These are phyloP conservation scores for Archocentrus centrarchus DNA, from an alignment of 2,113 vertebrate genomes.

Conservation along the genomic window DNA sequence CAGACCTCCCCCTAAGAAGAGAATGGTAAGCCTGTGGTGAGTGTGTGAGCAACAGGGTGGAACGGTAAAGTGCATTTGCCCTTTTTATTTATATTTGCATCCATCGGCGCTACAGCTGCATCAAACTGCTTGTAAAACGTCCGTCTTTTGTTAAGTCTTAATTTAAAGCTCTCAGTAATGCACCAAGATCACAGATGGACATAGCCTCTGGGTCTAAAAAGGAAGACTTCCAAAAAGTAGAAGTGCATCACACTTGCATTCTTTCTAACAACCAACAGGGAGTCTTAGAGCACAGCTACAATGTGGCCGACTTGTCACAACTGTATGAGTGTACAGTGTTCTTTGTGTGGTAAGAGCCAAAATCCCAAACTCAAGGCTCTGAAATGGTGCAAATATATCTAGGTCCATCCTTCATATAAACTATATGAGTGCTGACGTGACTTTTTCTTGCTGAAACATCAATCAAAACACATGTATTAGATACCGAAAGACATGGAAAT, in stretches of 20 bases:
- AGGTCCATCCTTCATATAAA: background rate
- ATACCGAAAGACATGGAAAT: too few relatives aligned
- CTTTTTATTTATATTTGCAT: too few relatives aligned
- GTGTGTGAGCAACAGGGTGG: background rate
- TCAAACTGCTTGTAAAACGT: background rate
- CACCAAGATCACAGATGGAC: background rate
- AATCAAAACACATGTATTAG: background rate
- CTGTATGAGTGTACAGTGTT: background rate
- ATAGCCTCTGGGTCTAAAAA: too few relatives aligned
- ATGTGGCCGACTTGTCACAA: background rate
- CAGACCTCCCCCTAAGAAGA: slow-evolving; percentile 83
- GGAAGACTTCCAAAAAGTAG: background rate
- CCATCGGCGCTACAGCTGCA: background rate
- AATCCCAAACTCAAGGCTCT: background rate
- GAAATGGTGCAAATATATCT: background rate
- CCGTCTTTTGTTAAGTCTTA: background rate
- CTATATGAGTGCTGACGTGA: background rate
- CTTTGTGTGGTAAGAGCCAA: background rate
- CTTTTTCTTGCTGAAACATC: background rate
- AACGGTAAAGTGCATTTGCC: background rate
- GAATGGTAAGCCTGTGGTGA: slow-evolving; percentile 84
- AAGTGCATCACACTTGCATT: background rate
- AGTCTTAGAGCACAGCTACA: background rate
- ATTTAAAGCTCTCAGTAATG: background rate
- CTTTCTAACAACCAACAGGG: background rate